Percentiles rank a stretch among this genome's conserved stretches.
Conservation (phyloP, 2,113 vertebrate species). For the Erinaceus europaeus region DNA sequence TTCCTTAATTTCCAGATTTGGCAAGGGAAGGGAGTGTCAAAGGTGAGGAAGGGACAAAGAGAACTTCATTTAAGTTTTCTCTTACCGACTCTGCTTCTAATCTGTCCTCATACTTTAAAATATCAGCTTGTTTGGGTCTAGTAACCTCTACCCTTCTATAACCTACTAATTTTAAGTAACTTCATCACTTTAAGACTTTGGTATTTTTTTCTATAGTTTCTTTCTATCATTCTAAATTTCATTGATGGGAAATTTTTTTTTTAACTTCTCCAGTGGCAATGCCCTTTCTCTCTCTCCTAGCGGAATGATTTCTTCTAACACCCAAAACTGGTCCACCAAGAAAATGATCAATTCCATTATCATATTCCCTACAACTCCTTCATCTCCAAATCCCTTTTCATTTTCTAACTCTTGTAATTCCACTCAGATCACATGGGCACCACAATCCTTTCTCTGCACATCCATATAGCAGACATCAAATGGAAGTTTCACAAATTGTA, state of each 20-base stretch:
- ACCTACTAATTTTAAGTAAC: background rate
- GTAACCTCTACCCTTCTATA: background rate
- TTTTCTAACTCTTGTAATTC: constrained; percentile 27
- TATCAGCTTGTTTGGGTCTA: background rate
- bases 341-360: background rate
- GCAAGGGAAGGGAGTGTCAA: background rate
- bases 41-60: too few species aligned
- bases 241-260: background rate
- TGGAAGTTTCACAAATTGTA: background rate
- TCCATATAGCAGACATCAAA: background rate
- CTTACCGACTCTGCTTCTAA: too few species aligned
- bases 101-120: constrained; percentile 2
- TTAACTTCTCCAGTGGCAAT: background rate
- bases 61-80: too few species aligned
- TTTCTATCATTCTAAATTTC: background rate
- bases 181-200: background rate
- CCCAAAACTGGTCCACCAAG: background rate
- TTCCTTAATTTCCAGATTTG: constrained; percentile 9
- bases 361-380: background rate
- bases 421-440: background rate
- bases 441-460: background rate
- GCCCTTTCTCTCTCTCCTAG: background rate
- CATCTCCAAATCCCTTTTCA: background rate
- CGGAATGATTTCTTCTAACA: background rate
- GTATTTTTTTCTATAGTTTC: background rate